Percentiles rank a stretch among this genome's conserved stretches.
phyloP scores from a whole-genome alignment of 37 sponge, comb jelly and placozoan genomes.

The Oopsacas minuta region DNA sequence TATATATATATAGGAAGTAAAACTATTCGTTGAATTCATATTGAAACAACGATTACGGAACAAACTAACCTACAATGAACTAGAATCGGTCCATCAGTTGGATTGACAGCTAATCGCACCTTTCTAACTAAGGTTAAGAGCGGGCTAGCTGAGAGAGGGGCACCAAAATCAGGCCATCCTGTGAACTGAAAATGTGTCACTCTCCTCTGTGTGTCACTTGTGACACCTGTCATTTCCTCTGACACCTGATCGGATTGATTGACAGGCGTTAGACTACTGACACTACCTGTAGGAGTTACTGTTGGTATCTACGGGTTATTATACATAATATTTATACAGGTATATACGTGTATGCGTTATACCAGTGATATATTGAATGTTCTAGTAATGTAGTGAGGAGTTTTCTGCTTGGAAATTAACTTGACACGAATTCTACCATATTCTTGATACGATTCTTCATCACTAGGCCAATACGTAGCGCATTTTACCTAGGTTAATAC shows the following conservation, averaged over 20 bases:
- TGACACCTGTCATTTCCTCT: not conserved
- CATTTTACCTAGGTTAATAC: not conserved
- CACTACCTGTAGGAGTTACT: not conserved
- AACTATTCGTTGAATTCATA: too few species aligned
- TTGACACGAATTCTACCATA: not conserved
- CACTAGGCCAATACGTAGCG: not conserved
- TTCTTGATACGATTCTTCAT: not conserved
- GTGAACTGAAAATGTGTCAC: not conserved
- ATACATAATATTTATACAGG: not conserved
- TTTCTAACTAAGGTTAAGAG: not conserved
- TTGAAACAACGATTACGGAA: too few species aligned
- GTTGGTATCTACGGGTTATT: not conserved
- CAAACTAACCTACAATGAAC: conserved; percentile 1
- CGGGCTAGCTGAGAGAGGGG: not conserved
- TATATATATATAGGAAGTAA: too few species aligned
- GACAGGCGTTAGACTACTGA: not conserved
- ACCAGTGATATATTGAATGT: not conserved
- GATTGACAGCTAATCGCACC: not conserved
- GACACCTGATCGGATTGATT: not conserved
- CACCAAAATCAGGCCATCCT: conserved; percentile 11
- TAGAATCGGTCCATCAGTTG: not conserved
- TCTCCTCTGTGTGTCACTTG: not conserved
- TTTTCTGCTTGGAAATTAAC: not conserved
- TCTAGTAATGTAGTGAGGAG: not conserved
- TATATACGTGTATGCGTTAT: not conserved